Percentiles rank a stretch among this genome's conserved stretches.
Conservation (phyloP, 2,888 invertebrate genomes). For the Beris chalybata region DNA sequence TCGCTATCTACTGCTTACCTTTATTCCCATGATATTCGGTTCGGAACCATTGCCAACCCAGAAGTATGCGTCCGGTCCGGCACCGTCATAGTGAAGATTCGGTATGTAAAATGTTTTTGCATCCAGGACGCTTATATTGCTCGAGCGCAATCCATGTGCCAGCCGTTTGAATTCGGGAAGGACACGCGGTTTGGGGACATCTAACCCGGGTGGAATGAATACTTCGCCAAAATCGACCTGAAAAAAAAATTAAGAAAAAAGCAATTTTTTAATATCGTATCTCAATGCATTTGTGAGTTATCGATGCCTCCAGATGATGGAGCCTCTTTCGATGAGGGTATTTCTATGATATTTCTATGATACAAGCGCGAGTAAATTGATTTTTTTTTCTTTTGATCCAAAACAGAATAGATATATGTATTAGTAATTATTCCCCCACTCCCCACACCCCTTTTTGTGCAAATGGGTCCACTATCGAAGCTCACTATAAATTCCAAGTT, state of each 20-base stretch:
- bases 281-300: too few species aligned
- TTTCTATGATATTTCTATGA: too few species aligned
- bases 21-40: slow-evolving; percentile 78
- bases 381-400: too few species aligned
- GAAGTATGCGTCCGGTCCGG: slow-evolving; percentile 90
- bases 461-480: too few species aligned
- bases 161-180: slow-evolving; percentile 84
- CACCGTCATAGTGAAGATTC: slow-evolving; percentile 89
- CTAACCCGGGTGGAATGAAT: slow-evolving; percentile 71
- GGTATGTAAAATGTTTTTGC: slow-evolving; percentile 91
- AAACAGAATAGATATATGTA: too few species aligned
- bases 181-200: slow-evolving; percentile 78
- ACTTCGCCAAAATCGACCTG: slow-evolving; percentile 91
- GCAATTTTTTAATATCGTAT: too few species aligned
- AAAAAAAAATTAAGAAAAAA: slow-evolving; percentile 36
- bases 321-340: too few species aligned
- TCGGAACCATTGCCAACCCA: slow-evolving; percentile 90
- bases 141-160: slow-evolving; percentile 86
- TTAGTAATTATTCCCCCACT: too few species aligned
- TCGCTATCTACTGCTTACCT: slow-evolving; percentile 57
- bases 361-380: too few species aligned
- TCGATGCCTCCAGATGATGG: too few species aligned
- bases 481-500: too few species aligned
- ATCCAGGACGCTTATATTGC: slow-evolving; percentile 87
- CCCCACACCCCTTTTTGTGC: too few species aligned